A percentile compares a stretch with the other conserved stretches of the same genome.
Conservation (phyloP, 30 jellyfish, hydroid and myxozoan genomes). For the Cassiopea xamachana region DNA sequence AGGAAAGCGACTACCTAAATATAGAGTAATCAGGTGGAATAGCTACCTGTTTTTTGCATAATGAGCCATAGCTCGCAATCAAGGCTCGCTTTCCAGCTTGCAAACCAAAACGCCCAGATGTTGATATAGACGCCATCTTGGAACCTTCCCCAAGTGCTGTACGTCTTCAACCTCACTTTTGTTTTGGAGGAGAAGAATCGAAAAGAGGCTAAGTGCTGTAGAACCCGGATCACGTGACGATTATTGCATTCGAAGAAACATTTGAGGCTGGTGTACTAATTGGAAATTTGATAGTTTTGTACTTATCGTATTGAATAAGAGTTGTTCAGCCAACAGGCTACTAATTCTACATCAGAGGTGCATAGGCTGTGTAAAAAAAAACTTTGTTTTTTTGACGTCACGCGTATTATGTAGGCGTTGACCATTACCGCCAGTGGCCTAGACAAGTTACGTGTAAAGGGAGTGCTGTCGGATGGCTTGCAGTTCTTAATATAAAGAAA, state of each 20-base stretch:
- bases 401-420: neutral
- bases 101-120: conserved; percentile 26
- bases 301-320: neutral
- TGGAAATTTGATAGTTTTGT: neutral
- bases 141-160: conserved; percentile 3
- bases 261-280: neutral
- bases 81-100: conserved; percentile 38
- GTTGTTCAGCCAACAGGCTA: neutral
- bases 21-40: neutral
- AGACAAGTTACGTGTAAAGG: neutral
- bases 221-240: conserved; percentile 13
- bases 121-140: conserved; percentile 42
- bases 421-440: neutral
- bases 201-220: conserved; percentile 15
- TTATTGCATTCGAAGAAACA: neutral
- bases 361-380: neutral
- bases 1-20: too few species aligned
- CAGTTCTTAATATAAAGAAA: neutral
- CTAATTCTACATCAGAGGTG: neutral
- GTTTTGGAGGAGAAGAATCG: neutral
- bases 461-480: neutral
- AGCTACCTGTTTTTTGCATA: conserved; percentile 41
- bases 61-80: conserved; percentile 21
- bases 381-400: neutral
- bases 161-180: neutral